Evolutionary conservation across 2,888 invertebrate genomes (phyloP).

Genomic region (Physocephala rufipes): DNA sequence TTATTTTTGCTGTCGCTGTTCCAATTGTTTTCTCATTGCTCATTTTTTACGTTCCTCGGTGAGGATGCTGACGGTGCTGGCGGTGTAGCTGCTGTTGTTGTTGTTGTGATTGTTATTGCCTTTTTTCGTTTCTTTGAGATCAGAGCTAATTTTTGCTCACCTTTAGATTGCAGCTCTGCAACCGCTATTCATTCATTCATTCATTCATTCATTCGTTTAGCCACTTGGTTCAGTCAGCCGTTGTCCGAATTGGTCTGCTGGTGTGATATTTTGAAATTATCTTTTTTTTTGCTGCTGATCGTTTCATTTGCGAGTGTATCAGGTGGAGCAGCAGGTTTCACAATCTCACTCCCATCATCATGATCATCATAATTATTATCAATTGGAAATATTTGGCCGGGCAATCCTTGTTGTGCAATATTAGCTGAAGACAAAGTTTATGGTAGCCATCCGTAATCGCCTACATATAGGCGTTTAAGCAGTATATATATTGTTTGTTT

Average conservation of each 20-base stretch:
- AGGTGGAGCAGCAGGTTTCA: conserved; percentile 6
- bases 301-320: not conserved
- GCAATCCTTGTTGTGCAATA: too few species aligned
- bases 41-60: not conserved
- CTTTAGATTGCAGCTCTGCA: conserved; percentile 19
- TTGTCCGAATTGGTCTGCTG: conserved; percentile 1
- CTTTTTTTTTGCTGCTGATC: not conserved
- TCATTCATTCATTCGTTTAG: too few species aligned
- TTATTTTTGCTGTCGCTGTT: conserved; percentile 28
- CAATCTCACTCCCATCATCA: too few species aligned
- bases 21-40: conserved; percentile 1
- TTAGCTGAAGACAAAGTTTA: too few species aligned
- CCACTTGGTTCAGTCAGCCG: not conserved
- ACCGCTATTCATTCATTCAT: not conserved
- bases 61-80: not conserved
- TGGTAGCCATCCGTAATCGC: too few species aligned
- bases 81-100: not conserved
- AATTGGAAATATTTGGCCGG: too few species aligned
- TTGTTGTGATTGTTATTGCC: not conserved
- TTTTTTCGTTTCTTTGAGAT: not conserved
- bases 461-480: too few species aligned
- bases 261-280: conserved; percentile 20
- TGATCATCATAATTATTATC: too few species aligned
- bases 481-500: too few species aligned
- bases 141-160: conserved; percentile 39